Conservation (phyloP, 2,113 vertebrate species). For the Odobenus rosmarus region DNA sequence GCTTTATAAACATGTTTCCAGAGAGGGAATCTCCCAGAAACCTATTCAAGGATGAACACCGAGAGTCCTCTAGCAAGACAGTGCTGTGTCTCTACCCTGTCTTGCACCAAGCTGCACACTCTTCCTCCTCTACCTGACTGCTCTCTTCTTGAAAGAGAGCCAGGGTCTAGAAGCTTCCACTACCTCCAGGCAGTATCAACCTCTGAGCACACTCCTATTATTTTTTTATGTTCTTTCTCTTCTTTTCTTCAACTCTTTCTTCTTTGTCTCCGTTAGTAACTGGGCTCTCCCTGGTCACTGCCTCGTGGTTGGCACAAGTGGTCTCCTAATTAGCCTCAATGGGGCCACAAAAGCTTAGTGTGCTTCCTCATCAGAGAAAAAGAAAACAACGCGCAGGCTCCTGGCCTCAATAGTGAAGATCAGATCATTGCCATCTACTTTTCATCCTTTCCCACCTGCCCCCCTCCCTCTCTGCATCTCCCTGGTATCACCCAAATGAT, state of each 20-base stretch:
- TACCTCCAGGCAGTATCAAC: neutral
- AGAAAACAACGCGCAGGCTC: neutral
- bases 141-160: neutral
- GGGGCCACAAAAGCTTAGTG: fast-evolving
- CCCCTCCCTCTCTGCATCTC: neutral
- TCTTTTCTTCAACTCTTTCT: neutral
- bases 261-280: neutral
- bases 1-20: neutral
- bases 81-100: neutral
- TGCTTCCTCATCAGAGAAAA: neutral
- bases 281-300: neutral
- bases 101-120: neutral
- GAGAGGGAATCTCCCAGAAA: neutral
- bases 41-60: neutral
- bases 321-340: neutral
- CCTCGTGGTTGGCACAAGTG: neutral
- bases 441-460: neutral
- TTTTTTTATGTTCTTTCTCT: neutral
- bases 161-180: neutral
- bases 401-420: neutral
- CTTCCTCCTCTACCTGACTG: neutral
- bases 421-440: neutral
- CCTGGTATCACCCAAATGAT: neutral
- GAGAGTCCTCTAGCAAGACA: neutral
- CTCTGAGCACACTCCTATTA: neutral